Evolutionary conservation across 2,797 vertebrate species (phyloP), one percentile per base, ranked within the genome.

Genomic region (Bryconaethiops microstoma): DNA sequence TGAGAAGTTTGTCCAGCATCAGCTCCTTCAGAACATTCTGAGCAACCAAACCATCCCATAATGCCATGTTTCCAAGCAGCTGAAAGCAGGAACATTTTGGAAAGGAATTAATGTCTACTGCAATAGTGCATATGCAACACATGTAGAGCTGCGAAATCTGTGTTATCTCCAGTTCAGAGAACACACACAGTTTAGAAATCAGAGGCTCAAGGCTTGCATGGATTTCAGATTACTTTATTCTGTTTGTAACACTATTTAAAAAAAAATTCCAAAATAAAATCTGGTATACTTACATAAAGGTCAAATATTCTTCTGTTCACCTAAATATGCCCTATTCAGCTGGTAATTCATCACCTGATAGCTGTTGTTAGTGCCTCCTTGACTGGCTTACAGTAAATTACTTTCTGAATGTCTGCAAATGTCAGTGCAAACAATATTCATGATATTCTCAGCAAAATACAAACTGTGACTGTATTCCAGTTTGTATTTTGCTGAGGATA

Each of bases 1-100:
- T 96, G 57, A 99, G 92, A 73, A 99, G 75, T 88, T 96, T 98
- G 86, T 93, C 94, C 83, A 98, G 86, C 72, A 95, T 94, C 73
- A 99, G 85, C 74, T 98, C 97, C 77, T 91, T 94, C 55, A 97
- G 68, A 1, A 81, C 80, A 1, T 92, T 88, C 79, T 96, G 95
- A 6, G 92, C 91, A 81, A 98, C 88, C 75, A 98, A 87, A 48
- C 92, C 92, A 89, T 96, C 94, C 96, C 96, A 98, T 83, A 93
- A 95, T 19, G 95, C 89, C 88, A 96, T 89, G 88, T 96, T 97
- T 63, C 81, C 89, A 14, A 98, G 90, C 4, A 99, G 92, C 97
- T 99, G 84, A 68, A 89, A 85, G 9, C 35, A 76, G 5, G 75
- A 9, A 39, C 82, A 82, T 14, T 83, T 45, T 45, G 13, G 86